These are phyloP conservation scores for Decapterus maruadsi DNA, from an alignment of 2,797 vertebrate species.

Conservation along the genomic window DNA sequence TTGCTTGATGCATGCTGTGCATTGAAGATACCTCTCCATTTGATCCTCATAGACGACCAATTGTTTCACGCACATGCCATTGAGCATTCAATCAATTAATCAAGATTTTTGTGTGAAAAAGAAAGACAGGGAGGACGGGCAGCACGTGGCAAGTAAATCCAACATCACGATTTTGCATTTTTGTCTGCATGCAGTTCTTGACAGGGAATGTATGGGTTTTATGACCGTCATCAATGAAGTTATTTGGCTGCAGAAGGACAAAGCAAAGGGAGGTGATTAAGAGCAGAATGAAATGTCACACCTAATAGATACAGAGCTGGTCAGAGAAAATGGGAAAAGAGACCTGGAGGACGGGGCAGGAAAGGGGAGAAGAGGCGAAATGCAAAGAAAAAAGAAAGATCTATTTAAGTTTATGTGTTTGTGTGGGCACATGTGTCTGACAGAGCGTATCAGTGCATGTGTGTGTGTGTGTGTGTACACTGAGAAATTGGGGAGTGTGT, in stretches of 20 bases:
- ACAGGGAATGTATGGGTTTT: constrained; percentile 64
- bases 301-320: constrained; percentile 82
- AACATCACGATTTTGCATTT: constrained; percentile 56
- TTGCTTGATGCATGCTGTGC: background rate
- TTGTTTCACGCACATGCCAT: background rate
- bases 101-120: background rate
- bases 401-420: constrained; percentile 36
- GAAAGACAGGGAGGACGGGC: background rate
- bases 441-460: constrained; percentile 23
- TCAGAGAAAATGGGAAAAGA: constrained; percentile 68
- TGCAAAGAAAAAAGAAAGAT: constrained; percentile 42
- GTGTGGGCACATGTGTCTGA: constrained; percentile 19
- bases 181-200: constrained; percentile 27
- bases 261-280: constrained; percentile 81
- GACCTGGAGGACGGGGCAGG: constrained; percentile 23
- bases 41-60: background rate
- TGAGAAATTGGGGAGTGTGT: constrained; percentile 62
- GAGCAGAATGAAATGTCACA: constrained; percentile 83
- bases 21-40: background rate
- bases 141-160: constrained; percentile 31
- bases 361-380: constrained; percentile 34
- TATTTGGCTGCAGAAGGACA: constrained; percentile 78
- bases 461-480: constrained; percentile 13
- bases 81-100: constrained; percentile 16
- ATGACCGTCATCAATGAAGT: constrained; percentile 71